A percentile compares a stretch with the other conserved stretches of the same genome.
Evolutionary conservation across 2,113 vertebrate species (phyloP).

Genomic region (Grammomys surdaster): DNA sequence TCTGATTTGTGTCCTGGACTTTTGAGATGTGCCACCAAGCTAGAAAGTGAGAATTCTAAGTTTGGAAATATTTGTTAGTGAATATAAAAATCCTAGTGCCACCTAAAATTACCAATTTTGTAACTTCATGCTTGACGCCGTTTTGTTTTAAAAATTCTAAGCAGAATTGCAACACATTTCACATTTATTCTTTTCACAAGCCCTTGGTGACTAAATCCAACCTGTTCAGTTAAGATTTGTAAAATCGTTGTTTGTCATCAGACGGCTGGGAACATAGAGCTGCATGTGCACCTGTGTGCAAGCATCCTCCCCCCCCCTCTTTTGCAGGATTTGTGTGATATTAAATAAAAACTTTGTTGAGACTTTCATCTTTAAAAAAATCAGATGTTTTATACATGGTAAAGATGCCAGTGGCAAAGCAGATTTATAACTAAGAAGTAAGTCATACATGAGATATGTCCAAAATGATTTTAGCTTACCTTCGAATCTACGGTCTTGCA

Average conservation of each 20-base stretch:
- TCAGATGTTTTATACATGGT: constrained; percentile 19
- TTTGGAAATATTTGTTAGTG: constrained; percentile 53
- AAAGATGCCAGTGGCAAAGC: neutral
- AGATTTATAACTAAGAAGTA: neutral
- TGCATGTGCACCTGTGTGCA: accelerated
- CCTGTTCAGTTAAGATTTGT: neutral
- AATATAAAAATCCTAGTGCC: constrained; percentile 16
- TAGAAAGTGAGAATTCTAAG: neutral
- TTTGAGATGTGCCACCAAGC: neutral
- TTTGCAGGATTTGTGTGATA: neutral
- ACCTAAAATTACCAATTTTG: constrained; percentile 57
- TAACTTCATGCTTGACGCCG: neutral
- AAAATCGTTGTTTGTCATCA: neutral
- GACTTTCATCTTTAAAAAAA: constrained; percentile 25
- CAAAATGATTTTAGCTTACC: neutral
- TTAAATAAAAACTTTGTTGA: constrained; percentile 3
- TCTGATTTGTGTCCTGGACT: neutral
- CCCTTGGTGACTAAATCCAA: neutral
- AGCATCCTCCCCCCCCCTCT: accelerated
- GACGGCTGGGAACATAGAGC: neutral
- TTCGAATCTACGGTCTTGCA: neutral
- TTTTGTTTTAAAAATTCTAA: constrained; percentile 71
- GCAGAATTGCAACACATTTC: neutral
- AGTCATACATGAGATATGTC: neutral
- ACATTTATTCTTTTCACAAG: neutral